Base-by-base conservation (phyloP, 2,113 vertebrate genomes). In the Bubo blakistoni region DNA sequence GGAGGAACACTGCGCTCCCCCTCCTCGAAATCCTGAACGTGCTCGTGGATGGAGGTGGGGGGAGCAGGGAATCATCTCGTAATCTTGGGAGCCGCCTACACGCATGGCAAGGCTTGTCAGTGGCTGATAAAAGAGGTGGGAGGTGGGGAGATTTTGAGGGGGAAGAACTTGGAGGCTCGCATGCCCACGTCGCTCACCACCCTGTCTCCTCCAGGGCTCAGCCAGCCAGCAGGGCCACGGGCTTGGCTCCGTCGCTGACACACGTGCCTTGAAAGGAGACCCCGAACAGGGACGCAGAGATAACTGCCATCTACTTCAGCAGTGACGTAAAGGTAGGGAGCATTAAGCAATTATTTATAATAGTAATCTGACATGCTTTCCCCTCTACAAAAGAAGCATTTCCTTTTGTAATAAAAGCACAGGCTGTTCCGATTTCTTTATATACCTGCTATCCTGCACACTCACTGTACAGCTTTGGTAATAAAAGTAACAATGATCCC, bases 121-220 rank as follows among this genome's bases (percentile, higher is more conserved):
- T 63, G 85, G 95, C 94, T 95, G 92, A 94, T 95, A 70, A 61
- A 97, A 95, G 84, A 77, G 74, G 95, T 87, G 84, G 97, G 96
- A 97, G 88, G 91, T 84, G 86, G 95, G 92, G 94, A 91, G 81
- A 34, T 82, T 87, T 82, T 38, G 71, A 54, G 73, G 89, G 81
- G 92, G 95, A 77, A 59, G 66, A 77, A 62, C 10, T n/a, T 55
- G 84, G 87, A 88, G 71, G 73, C 26, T 82, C 6, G 0, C 0
- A 0, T 90, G 87, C 66, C 84, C 71, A 58, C 4, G 3, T 20
- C 52, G 63, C 58, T 88, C 66, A 36, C 73, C 29, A 4, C 72
- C 70, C 86, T 84, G 57, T 83, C 83, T 92, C 70, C 52, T 44
- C 16, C 73, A 79, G 91, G 76, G 58, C 81, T 76, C 69, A 32